A percentile compares a stretch with the other conserved stretches of the same genome.
These are phyloP conservation scores for Homarus gammarus DNA, from an alignment of 2,888 invertebrate species.

Conservation along the genomic window DNA sequence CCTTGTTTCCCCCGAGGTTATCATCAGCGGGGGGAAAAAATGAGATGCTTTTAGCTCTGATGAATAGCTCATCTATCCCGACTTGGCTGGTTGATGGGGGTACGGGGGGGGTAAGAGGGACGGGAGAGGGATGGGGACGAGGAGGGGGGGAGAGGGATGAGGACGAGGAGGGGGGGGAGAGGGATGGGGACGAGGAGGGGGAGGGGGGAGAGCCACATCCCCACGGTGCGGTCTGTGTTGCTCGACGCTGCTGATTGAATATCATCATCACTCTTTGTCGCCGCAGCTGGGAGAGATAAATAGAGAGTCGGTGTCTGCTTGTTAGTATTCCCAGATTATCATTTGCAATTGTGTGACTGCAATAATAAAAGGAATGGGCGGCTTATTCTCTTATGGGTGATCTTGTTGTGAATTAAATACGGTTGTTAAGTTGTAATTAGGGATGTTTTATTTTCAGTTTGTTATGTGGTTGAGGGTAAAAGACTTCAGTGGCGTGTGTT, in stretches of 20 bases:
- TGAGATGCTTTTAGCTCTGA: not conserved
- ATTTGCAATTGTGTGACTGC: too few species aligned
- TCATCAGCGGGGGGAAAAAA: not conserved
- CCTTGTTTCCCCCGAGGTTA: constrained; percentile 9
- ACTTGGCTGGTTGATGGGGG: not conserved
- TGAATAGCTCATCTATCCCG: not conserved
- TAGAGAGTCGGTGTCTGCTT: not conserved
- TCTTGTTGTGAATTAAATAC: too few species aligned
- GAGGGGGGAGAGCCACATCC: not conserved
- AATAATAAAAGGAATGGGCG: too few species aligned
- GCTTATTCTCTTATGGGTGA: too few species aligned
- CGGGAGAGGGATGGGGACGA: constrained; percentile 7
- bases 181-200: constrained; percentile 16
- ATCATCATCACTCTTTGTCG: constrained; percentile 1
- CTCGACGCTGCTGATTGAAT: not conserved
- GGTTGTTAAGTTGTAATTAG: too few species aligned
- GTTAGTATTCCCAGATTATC: not conserved
- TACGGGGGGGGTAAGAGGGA: not conserved
- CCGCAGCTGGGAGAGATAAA: not conserved
- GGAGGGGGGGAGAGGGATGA: constrained; percentile 13
- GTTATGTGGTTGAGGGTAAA: too few species aligned
- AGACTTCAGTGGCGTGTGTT: too few species aligned
- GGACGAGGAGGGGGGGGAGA: not conserved
- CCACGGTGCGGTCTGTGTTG: not conserved
- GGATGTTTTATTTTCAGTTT: too few species aligned